Conservation (phyloP, 2,797 vertebrate genomes). For the Lutjanus argentimaculatus region DNA sequence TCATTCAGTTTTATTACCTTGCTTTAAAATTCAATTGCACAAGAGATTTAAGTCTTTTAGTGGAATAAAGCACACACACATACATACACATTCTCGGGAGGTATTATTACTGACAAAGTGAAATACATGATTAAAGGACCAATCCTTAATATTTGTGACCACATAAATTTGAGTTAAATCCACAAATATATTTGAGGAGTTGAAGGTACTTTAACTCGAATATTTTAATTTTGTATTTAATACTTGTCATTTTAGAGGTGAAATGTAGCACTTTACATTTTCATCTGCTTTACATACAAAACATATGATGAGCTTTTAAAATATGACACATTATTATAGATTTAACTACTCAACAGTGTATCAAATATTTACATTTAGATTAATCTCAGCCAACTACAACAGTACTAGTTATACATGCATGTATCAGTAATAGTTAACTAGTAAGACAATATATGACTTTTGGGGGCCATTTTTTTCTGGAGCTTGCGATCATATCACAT, state of each 20-base stretch:
- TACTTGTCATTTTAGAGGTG: not conserved
- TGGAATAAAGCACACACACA: slow-evolving; percentile 49
- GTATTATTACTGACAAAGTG: slow-evolving; percentile 25
- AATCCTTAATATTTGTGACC: slow-evolving; percentile 20
- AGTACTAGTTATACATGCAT: not conserved
- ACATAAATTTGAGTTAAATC: slow-evolving; percentile 28
- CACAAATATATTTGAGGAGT: slow-evolving; percentile 6
- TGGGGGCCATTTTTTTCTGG: not conserved
- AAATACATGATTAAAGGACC: slow-evolving; percentile 43
- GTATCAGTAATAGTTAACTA: not conserved
- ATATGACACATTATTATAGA: too few species aligned
- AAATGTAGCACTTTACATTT: not conserved
- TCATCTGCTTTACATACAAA: not conserved
- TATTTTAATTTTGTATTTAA: too few species aligned
- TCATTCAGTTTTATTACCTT: slow-evolving; percentile 75
- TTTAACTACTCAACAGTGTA: too few species aligned
- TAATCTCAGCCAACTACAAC: not conserved
- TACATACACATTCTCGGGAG: slow-evolving; percentile 21
- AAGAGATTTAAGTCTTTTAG: slow-evolving; percentile 61
- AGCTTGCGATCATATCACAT: not conserved
- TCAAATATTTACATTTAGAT: not conserved
- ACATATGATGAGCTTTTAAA: too few species aligned
- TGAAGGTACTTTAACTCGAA: too few species aligned
- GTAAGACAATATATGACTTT: not conserved
- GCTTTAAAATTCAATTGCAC: slow-evolving; percentile 74